Percentiles rank a stretch among this genome's conserved stretches.
These are phyloP conservation scores for Plagodis dolabraria DNA, from an alignment of 2,888 invertebrate species.

Conservation along the genomic window DNA sequence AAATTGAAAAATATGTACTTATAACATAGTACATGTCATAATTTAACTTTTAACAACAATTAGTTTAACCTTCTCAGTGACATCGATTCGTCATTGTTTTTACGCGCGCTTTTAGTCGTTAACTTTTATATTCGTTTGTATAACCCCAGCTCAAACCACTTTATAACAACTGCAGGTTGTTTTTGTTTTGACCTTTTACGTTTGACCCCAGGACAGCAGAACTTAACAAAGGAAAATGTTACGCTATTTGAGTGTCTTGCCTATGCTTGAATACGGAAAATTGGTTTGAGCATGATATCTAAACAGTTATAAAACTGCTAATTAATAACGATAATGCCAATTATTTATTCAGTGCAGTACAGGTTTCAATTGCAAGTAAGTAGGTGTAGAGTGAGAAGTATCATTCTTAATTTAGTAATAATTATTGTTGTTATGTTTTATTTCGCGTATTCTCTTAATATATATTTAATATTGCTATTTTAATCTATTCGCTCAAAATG, in stretches of 20 bases:
- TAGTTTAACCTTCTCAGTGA: constrained; percentile 16
- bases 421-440: neutral
- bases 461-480: too few species aligned
- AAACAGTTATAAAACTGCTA: neutral
- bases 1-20: constrained; percentile 51
- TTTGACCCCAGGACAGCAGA: constrained; percentile 39
- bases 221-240: constrained; percentile 21
- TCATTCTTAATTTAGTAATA: neutral
- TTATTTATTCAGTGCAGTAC: neutral
- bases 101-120: constrained; percentile 1
- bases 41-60: constrained; percentile 30
- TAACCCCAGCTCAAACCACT: constrained; percentile 5
- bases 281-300: constrained; percentile 2
- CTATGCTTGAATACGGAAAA: constrained; percentile 2
- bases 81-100: constrained; percentile 2
- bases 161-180: constrained; percentile 21
- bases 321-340: neutral
- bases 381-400: neutral
- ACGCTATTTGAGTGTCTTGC: constrained; percentile 8
- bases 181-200: constrained; percentile 42
- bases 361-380: neutral
- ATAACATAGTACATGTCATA: constrained; percentile 27
- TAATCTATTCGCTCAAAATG: too few species aligned
- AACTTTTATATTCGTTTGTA: constrained; percentile 10
- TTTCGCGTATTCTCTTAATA: too few species aligned